Evolutionary conservation across 1,140 invertebrate species (phyloP).

Genomic region (Lordiphosa stackelbergi): DNA sequence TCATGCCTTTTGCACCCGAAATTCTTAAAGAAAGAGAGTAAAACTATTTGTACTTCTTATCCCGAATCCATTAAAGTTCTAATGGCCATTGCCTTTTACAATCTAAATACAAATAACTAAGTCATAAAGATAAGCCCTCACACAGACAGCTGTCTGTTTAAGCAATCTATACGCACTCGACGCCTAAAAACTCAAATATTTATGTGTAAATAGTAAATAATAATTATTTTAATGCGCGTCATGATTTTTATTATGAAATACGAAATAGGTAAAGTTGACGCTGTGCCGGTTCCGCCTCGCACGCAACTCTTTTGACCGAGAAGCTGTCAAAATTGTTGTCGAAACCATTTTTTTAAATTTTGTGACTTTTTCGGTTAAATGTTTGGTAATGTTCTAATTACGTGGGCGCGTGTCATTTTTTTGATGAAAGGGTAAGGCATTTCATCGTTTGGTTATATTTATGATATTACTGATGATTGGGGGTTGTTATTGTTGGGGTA

Average conservation of each 20-base stretch:
- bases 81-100: no score
- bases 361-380: constrained; percentile 48
- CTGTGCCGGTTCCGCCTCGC: constrained; percentile 34
- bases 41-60: no score
- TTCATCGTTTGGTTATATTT: constrained; percentile 15
- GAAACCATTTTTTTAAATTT: constrained; percentile 41
- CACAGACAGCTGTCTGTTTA: neutral
- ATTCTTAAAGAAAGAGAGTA: no score
- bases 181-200: constrained; percentile 33
- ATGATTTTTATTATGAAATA: constrained; percentile 26
- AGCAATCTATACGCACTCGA: constrained; percentile 4
- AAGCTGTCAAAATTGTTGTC: constrained; percentile 56
- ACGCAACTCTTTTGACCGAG: constrained; percentile 38
- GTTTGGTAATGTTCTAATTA: constrained; percentile 72
- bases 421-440: constrained; percentile 13
- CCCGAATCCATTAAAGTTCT: no score
- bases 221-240: constrained; percentile 33
- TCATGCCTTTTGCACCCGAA: no score
- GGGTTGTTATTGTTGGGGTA: constrained; percentile 1
- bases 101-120: neutral
- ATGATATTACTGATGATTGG: constrained; percentile 22
- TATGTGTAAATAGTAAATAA: constrained; percentile 55
- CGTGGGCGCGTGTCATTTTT: constrained; percentile 68
- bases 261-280: constrained; percentile 44
- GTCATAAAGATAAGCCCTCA: constrained; percentile 26